A percentile compares a stretch with the other conserved stretches of the same genome.
These are phyloP conservation scores for Mormyrops boulengeri DNA, from an alignment of 2,797 vertebrate species.

Conservation along the genomic window DNA sequence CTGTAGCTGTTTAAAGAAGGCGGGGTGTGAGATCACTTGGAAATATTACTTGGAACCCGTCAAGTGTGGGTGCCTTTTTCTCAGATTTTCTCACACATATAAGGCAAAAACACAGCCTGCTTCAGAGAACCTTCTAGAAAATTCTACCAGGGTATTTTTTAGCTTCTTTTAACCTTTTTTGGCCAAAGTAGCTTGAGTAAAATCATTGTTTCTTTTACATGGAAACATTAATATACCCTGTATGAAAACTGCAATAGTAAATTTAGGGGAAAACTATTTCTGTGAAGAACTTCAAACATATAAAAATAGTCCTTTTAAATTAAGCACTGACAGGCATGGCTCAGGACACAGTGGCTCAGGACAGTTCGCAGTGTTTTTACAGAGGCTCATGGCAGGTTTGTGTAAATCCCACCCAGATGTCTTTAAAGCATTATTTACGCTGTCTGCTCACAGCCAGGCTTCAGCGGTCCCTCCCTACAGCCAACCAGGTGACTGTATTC, in stretches of 20 bases:
- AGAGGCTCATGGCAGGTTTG: background rate
- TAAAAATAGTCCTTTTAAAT: slow-evolving; percentile 5
- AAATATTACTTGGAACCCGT: background rate
- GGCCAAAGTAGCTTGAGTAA: background rate
- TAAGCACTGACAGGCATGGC: background rate
- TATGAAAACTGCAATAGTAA: background rate
- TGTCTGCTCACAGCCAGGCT: background rate
- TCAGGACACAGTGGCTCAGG: background rate
- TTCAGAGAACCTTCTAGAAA: background rate
- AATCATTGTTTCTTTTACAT: background rate
- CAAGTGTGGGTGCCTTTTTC: background rate
- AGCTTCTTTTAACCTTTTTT: background rate
- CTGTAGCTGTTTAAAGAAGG: background rate
- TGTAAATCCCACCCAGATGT: background rate
- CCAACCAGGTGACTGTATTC: background rate
- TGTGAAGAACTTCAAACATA: background rate
- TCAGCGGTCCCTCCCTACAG: background rate
- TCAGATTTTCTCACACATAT: background rate
- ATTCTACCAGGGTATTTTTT: background rate
- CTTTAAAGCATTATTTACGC: background rate
- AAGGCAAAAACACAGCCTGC: background rate
- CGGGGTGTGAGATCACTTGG: background rate
- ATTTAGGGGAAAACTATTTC: background rate
- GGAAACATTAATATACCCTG: background rate
- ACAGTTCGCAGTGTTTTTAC: background rate